Base-by-base conservation (phyloP, 2,888 invertebrate genomes). In the Pristionchus japonicus region DNA sequence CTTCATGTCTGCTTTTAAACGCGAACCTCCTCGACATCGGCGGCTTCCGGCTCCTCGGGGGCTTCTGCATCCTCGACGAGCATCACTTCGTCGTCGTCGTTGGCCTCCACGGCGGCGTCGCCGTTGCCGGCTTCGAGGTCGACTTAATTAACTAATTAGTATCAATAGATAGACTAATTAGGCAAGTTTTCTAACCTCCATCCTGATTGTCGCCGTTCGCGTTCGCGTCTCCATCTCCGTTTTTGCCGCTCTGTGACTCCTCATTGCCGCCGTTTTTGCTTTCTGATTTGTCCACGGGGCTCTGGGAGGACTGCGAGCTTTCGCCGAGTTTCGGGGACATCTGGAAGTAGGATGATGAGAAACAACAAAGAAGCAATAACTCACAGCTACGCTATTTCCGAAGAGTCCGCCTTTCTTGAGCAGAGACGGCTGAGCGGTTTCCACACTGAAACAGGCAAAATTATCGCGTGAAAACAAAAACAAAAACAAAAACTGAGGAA, bases 321-420 rank as follows among this genome's bases (percentile, higher is more conserved):
- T 80, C 80, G 4, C 43, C 80, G 17, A 20, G 20, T 34, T 23
- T 43, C 31, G 74, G 74, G 6, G 74, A 74, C 3, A 74, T 74
- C 80, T 80, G 80, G n/a, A n/a, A n/a, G n/a, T n/a, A n/a, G n/a
- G n/a, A n/a, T n/a, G n/a, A n/a, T n/a, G n/a, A n/a, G n/a, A n/a
- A n/a, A n/a, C n/a, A 80, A 27, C 3, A 31, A 80, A 49, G 13
- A 15, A 31, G 3, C 3, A 17, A 77, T 13, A 77, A 3, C 86
- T 67, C 49, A 86, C 83, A 43, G 85, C 88, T 1, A 89, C 86
- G 61, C 89, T 87, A 9, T 90, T 90, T 17, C 90, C 90, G 43
- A 91, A 91, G 6, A 91, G 85, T 17, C 90, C 89, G 49, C 82
- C 89, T 77, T 89, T 90, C 82, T 90, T 90, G 64, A 89, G 87